Percentiles rank a stretch among this genome's conserved stretches.
phyloP scores from a whole-genome alignment of 2,797 vertebrate species.

The Parauchenoglanis punctatus region DNA sequence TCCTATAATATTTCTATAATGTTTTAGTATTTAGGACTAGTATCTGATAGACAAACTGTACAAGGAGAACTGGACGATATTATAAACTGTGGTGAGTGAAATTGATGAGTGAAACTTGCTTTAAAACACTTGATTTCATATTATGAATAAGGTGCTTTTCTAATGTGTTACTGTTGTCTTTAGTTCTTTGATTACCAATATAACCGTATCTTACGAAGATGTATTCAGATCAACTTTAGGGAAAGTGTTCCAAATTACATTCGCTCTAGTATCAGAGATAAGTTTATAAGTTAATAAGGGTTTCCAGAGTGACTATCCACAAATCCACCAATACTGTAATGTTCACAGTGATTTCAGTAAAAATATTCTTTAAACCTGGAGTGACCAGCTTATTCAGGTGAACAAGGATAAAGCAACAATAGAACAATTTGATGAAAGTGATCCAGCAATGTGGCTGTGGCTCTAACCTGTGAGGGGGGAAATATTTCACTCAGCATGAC shows the following conservation, averaged over 20 bases:
- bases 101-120: background rate
- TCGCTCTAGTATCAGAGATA: background rate
- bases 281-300: background rate
- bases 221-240: background rate
- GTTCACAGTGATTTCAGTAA: background rate
- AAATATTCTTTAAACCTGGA: background rate
- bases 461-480: background rate
- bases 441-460: background rate
- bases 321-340: background rate
- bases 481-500: constrained; percentile 35
- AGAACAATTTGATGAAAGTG: background rate
- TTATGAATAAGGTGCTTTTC: background rate
- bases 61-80: background rate
- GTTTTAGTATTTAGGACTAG: no score
- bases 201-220: background rate
- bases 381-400: background rate
- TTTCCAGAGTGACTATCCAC: background rate
- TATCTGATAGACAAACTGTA: background rate
- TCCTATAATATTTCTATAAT: no score
- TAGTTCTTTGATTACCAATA: background rate
- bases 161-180: background rate
- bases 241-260: background rate
- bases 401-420: constrained; percentile 1
- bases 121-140: background rate
- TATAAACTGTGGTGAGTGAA: background rate